These are phyloP conservation scores for Phengaris alcon DNA, from an alignment of 2,888 invertebrate species.

Conservation along the genomic window DNA sequence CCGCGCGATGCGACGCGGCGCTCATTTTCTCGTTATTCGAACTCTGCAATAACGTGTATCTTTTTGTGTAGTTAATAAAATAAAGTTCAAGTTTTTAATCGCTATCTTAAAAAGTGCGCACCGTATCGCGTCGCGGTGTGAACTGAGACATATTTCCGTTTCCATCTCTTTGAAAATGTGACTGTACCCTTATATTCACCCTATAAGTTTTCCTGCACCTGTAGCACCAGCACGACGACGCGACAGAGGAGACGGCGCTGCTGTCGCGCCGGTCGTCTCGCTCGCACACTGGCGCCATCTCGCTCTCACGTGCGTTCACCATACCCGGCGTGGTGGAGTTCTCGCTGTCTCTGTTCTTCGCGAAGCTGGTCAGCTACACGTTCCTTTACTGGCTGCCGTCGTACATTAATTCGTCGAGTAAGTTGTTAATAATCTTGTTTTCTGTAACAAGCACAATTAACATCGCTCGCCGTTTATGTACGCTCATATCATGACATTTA, in stretches of 20 bases:
- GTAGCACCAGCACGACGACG: constrained; percentile 46
- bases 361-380: constrained; percentile 97
- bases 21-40: too few relatives aligned
- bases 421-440: constrained; percentile 58
- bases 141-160: too few relatives aligned
- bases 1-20: too few relatives aligned
- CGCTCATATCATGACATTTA: too few relatives aligned
- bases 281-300: constrained; percentile 81
- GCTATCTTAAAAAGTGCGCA: too few relatives aligned
- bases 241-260: constrained; percentile 57
- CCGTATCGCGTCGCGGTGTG: too few relatives aligned
- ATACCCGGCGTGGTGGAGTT: constrained; percentile 97
- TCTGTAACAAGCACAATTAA: too few relatives aligned
- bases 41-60: too few relatives aligned
- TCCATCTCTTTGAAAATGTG: too few relatives aligned
- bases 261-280: constrained; percentile 80
- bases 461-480: too few relatives aligned
- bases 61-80: too few relatives aligned
- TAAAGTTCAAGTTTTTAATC: too few relatives aligned
- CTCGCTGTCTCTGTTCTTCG: constrained; percentile 95
- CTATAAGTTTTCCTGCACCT: neutral
- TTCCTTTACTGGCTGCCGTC: constrained; percentile 97
- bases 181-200: neutral
- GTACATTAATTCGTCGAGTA: constrained; percentile 91
- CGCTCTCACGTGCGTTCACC: constrained; percentile 86